A percentile compares a stretch with the other conserved stretches of the same genome.
Evolutionary conservation across 1,140 invertebrate species (phyloP).

Genomic region (Cecropterus lyciades): DNA sequence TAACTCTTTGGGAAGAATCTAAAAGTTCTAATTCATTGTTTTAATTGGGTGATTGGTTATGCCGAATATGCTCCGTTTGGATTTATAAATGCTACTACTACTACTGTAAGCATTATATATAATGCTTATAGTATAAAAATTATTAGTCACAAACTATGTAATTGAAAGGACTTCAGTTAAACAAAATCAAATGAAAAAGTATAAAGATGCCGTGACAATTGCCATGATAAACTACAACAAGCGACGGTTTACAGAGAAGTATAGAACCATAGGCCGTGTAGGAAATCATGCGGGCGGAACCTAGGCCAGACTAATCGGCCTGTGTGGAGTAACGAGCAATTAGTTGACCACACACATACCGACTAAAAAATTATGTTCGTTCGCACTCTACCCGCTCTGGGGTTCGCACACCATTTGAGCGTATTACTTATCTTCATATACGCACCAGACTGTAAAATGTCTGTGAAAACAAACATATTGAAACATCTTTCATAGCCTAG

Average conservation of each 20-base stretch:
- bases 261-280: not conserved
- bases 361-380: constrained; percentile 20
- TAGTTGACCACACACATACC: constrained; percentile 25
- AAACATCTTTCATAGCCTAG: no score
- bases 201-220: no score
- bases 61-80: no score
- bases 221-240: not conserved
- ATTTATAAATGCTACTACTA: no score
- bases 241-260: not conserved
- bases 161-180: no score
- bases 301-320: not conserved
- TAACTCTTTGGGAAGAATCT: no score
- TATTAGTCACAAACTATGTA: no score
- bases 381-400: constrained; percentile 2
- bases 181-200: no score
- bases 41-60: no score
- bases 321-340: constrained; percentile 13
- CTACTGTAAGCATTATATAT: no score
- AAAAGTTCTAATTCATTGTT: no score
- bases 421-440: constrained; percentile 11
- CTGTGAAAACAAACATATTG: not conserved
- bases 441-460: constrained; percentile 9
- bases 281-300: constrained; percentile 12
- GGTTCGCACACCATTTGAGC: constrained; percentile 11
- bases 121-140: no score